phyloP scores from a whole-genome alignment of 2,113 vertebrate genomes.

The Solea solea region DNA sequence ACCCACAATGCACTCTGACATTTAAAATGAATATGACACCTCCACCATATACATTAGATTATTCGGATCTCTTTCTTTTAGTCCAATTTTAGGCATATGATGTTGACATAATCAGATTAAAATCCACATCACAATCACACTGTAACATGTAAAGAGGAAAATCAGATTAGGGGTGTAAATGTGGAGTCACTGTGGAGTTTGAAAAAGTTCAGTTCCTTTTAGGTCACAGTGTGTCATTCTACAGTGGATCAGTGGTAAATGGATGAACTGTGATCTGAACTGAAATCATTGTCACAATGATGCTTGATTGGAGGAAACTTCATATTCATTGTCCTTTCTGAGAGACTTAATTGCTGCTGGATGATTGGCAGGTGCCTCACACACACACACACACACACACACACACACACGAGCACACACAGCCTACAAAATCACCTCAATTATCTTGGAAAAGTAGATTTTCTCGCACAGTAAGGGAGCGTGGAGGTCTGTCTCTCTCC shows the following conservation, averaged over 20 bases:
- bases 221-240: neutral
- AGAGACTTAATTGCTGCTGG: constrained; percentile 37
- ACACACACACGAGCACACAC: constrained; percentile 1
- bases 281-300: constrained; percentile 15
- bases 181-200: no score
- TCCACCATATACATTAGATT: no score
- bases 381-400: neutral
- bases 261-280: constrained; percentile 4
- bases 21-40: no score
- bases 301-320: constrained; percentile 40
- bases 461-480: constrained; percentile 16
- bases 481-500: constrained; percentile 31
- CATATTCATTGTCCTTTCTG: constrained; percentile 43
- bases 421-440: constrained; percentile 45
- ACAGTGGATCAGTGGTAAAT: neutral
- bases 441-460: constrained; percentile 59
- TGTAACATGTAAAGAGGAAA: no score
- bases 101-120: no score
- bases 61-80: no score
- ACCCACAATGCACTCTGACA: no score
- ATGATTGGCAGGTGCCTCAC: constrained; percentile 49
- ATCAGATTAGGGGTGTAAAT: no score
- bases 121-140: no score
- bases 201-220: constrained; percentile 1
- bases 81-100: no score